Percentiles rank a stretch among this genome's conserved stretches.
These are phyloP conservation scores for Vesta saturnalis DNA, from an alignment of 2,888 invertebrate genomes.

Conservation along the genomic window DNA sequence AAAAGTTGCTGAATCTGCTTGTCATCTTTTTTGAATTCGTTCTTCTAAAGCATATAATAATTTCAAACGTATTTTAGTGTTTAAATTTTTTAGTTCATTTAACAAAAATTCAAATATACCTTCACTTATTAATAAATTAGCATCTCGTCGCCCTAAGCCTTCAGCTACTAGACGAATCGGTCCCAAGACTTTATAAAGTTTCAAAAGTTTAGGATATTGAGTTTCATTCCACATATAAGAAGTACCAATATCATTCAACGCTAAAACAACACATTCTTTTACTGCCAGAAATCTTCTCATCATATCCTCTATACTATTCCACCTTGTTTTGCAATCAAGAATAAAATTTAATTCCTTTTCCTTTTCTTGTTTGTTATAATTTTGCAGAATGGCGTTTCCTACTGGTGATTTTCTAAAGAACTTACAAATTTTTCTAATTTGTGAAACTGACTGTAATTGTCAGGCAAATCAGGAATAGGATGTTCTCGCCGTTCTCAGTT, in stretches of 20 bases:
- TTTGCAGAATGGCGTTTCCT: background rate
- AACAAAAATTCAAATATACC: constrained; percentile 27
- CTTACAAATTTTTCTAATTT: too few relatives aligned
- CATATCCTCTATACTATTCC: background rate
- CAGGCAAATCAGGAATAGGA: background rate
- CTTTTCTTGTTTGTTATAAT: background rate
- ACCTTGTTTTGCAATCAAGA: background rate
- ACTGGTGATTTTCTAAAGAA: background rate
- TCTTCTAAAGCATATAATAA: too few relatives aligned
- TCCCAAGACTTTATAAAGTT: background rate
- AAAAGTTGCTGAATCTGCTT: constrained; percentile 20
- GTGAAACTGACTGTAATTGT: background rate
- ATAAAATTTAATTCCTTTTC: too few relatives aligned
- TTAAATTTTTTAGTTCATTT: constrained; percentile 25
- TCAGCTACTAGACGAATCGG: background rate
- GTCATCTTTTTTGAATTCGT: constrained; percentile 23
- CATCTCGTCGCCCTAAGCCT: too few relatives aligned
- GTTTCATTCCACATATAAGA: too few relatives aligned
- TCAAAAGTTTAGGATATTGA: background rate
- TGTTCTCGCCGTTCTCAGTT: too few relatives aligned
- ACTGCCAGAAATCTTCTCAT: background rate
- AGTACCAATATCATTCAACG: too few relatives aligned
- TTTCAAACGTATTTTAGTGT: too few relatives aligned
- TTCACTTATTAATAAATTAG: background rate
- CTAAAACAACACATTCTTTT: background rate